phyloP scores from a whole-genome alignment of 2,797 vertebrate genomes.

The Emydoidea blandingii region DNA sequence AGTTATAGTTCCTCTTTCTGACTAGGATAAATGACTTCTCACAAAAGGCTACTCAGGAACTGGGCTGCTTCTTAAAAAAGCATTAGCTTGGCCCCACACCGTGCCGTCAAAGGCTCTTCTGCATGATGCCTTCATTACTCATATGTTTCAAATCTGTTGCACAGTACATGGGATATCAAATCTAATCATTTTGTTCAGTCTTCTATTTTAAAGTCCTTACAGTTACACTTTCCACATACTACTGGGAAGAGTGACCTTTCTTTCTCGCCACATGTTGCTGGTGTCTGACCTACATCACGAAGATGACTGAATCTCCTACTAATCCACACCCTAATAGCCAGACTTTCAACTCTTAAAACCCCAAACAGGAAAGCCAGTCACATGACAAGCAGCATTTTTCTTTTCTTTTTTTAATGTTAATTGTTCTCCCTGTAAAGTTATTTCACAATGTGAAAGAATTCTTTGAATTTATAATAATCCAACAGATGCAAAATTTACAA shows the following conservation, averaged over 20 bases:
- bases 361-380: constrained; percentile 80
- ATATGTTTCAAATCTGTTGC: constrained; percentile 61
- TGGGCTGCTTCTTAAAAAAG: constrained; percentile 52
- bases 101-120: constrained; percentile 60
- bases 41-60: constrained; percentile 62
- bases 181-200: constrained; percentile 39
- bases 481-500: constrained; percentile 20
- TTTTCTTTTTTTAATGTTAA: constrained; percentile 30
- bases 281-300: constrained; percentile 72
- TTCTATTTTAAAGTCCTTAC: constrained; percentile 5
- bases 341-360: constrained; percentile 76
- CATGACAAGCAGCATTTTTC: constrained; percentile 74
- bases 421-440: constrained; percentile 50
- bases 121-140: constrained; percentile 73
- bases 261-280: constrained; percentile 53
- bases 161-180: constrained; percentile 50
- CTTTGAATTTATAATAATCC: constrained; percentile 32
- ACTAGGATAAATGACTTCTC: constrained; percentile 63
- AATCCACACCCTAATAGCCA: constrained; percentile 84
- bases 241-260: constrained; percentile 43
- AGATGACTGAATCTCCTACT: constrained; percentile 76
- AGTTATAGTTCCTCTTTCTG: constrained; percentile 62
- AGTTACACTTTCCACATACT: constrained; percentile 54
- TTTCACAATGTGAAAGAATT: constrained; percentile 13
- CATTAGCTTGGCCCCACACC: constrained; percentile 59